A percentile compares a stretch with the other conserved stretches of the same genome.
phyloP scores from a whole-genome alignment of 2,113 vertebrate genomes.

The Anolis sagrei region DNA sequence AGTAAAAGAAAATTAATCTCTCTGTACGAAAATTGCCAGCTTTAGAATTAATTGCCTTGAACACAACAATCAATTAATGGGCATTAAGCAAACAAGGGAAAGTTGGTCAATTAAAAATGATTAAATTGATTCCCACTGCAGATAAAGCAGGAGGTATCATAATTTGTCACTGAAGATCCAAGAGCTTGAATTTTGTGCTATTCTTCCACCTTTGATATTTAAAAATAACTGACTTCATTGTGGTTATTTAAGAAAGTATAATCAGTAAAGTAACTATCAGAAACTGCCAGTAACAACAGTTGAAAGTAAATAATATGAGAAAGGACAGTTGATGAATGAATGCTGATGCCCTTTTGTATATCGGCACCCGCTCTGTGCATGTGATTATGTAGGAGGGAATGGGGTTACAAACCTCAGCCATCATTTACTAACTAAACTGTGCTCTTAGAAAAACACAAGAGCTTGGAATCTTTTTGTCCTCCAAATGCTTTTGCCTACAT shows the following conservation, averaged over 20 bases:
- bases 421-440: background rate
- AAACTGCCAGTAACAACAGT: background rate
- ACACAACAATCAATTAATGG: constrained; percentile 79
- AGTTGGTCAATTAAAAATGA: constrained; percentile 77
- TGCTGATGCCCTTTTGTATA: background rate
- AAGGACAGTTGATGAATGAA: background rate
- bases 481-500: background rate
- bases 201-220: constrained; percentile 63
- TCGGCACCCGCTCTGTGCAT: background rate
- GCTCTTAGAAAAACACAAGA: background rate
- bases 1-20: constrained; percentile 78
- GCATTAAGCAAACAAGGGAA: constrained; percentile 78
- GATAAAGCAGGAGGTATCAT: constrained; percentile 66
- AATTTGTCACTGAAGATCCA: constrained; percentile 57
- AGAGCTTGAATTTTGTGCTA: constrained; percentile 46
- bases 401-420: background rate
- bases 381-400: background rate
- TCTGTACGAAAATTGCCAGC: constrained; percentile 74
- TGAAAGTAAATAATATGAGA: background rate
- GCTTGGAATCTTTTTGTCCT: background rate
- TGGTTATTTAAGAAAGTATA: constrained; percentile 72
- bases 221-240: constrained; percentile 62
- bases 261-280: constrained; percentile 20
- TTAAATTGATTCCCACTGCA: constrained; percentile 75
- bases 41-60: constrained; percentile 76